phyloP scores from a whole-genome alignment of 2,888 invertebrate genomes.

The Lingula anatina region DNA sequence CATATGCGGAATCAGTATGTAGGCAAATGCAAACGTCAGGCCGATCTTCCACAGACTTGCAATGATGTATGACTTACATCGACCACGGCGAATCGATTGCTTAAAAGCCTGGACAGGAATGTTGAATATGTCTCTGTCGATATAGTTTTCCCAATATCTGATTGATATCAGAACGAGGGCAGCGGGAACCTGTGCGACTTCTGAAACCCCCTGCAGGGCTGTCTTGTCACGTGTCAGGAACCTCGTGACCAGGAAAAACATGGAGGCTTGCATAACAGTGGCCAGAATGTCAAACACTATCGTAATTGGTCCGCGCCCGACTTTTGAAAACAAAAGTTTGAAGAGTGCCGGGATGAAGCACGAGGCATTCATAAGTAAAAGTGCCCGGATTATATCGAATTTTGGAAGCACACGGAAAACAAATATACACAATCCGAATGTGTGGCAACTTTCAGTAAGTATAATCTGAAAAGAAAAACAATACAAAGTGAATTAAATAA shows the following conservation, averaged over 20 bases:
- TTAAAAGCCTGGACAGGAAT: constrained; percentile 22
- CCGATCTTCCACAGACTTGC: constrained; percentile 33
- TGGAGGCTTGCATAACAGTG: constrained; percentile 33
- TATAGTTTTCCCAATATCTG: constrained; percentile 82
- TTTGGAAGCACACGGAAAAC: constrained; percentile 36
- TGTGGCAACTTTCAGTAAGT: constrained; percentile 16
- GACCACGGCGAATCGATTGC: constrained; percentile 23
- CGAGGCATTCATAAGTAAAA: constrained; percentile 34
- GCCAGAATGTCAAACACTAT: constrained; percentile 32
- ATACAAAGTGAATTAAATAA: constrained; percentile 56
- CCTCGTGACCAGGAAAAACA: constrained; percentile 27
- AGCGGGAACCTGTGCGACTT: constrained; percentile 61
- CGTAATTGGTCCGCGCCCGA: constrained; percentile 21
- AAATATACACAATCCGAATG: constrained; percentile 34
- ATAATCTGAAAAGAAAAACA: constrained; percentile 14
- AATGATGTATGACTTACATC: constrained; percentile 28
- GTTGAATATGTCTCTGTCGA: constrained; percentile 45
- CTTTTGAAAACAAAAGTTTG: constrained; percentile 32
- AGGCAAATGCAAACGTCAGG: constrained; percentile 26
- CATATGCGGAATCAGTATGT: constrained; percentile 22
- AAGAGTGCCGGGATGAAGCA: constrained; percentile 33
- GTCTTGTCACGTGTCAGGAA: too few relatives aligned
- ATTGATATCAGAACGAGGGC: constrained; percentile 67
- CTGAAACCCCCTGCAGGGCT: constrained; percentile 9
- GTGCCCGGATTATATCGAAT: constrained; percentile 33